phyloP scores from a whole-genome alignment of 2,113 vertebrate genomes.

The Phyllostomus hastatus region DNA sequence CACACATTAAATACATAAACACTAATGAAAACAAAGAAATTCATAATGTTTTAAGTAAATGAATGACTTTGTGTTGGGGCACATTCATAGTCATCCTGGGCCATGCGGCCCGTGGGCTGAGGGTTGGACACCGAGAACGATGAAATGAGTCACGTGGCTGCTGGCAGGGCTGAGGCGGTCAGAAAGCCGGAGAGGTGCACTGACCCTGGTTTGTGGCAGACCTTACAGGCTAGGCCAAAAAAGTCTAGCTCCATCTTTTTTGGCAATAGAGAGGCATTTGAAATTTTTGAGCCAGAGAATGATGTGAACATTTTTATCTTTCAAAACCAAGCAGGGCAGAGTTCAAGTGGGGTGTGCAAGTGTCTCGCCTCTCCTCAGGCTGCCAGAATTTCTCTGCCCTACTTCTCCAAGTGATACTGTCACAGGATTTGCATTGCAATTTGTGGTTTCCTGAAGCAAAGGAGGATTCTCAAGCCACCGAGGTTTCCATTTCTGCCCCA shows the following conservation, averaged over 20 bases:
- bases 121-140: not conserved
- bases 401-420: not conserved
- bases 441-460: constrained; percentile 39
- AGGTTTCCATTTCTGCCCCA: not conserved
- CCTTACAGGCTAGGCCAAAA: not conserved
- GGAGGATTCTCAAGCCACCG: not conserved
- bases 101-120: too few relatives aligned
- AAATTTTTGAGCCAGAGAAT: not conserved
- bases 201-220: not conserved
- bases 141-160: not conserved
- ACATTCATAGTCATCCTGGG: too few relatives aligned
- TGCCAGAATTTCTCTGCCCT: not conserved
- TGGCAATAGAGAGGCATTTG: not conserved
- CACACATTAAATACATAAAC: too few relatives aligned
- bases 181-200: not conserved
- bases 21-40: too few relatives aligned
- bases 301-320: not conserved
- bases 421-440: constrained; percentile 3
- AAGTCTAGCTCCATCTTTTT: not conserved
- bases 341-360: not conserved
- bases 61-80: too few relatives aligned
- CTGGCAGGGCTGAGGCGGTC: not conserved
- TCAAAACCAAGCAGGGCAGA: not conserved
- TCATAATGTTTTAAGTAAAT: too few relatives aligned
- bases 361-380: not conserved